phyloP scores from a whole-genome alignment of 2,888 invertebrate genomes.

The Epinotia ramella region DNA sequence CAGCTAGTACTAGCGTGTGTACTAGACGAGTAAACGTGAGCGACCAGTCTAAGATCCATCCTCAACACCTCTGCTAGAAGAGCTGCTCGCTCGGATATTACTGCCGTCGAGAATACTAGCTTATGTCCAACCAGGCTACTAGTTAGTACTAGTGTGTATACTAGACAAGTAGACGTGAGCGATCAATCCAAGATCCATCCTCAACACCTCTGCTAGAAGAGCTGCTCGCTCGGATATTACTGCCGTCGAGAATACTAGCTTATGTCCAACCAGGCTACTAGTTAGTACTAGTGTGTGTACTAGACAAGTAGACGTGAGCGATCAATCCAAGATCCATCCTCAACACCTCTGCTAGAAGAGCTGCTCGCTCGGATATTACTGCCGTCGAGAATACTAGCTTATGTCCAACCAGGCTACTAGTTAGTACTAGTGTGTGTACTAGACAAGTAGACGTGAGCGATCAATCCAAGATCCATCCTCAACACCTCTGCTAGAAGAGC shows the following conservation, averaged over 20 bases:
- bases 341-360: slow-evolving; percentile 95
- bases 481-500: too few species aligned
- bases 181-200: too few species aligned
- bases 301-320: slow-evolving; percentile 96
- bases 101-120: slow-evolving; percentile 87
- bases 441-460: slow-evolving; percentile 69
- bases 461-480: slow-evolving; percentile 56
- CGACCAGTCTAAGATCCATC: slow-evolving; percentile 95
- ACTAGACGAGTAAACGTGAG: too few species aligned
- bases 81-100: slow-evolving; percentile 94
- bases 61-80: slow-evolving; percentile 94
- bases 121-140: background rate
- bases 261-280: too few species aligned
- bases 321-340: slow-evolving; percentile 95
- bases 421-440: too few species aligned
- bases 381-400: slow-evolving; percentile 86
- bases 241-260: too few species aligned
- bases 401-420: background rate
- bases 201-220: slow-evolving; percentile 92
- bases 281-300: too few species aligned
- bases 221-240: too few species aligned
- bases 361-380: slow-evolving; percentile 93
- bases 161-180: slow-evolving; percentile 69
- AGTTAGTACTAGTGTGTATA: too few species aligned
- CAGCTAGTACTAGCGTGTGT: too few species aligned